Evolutionary conservation across 2,888 invertebrate species (phyloP).

Genomic region (Augiades crinisus): DNA sequence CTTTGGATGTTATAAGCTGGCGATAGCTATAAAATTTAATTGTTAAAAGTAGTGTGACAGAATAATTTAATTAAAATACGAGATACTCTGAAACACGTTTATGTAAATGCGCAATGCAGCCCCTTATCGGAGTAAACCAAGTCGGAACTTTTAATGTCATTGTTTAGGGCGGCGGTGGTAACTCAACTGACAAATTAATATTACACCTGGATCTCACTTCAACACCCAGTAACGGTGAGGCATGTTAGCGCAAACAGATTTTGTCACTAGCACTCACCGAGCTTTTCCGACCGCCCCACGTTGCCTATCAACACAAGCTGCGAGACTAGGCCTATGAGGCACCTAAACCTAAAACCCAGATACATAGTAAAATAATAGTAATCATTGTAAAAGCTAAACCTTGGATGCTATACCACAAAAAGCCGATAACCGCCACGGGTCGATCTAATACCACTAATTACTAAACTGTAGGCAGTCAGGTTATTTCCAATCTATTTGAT

Average conservation of each 20-base stretch:
- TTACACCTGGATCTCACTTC: too few relatives aligned
- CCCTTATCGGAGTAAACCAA: slow-evolving; percentile 38
- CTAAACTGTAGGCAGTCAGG: slow-evolving; percentile 35
- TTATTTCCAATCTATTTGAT: slow-evolving; percentile 42
- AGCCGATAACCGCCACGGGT: slow-evolving; percentile 3
- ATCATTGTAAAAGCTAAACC: too few relatives aligned
- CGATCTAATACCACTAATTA: slow-evolving; percentile 28
- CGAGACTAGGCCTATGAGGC: too few relatives aligned
- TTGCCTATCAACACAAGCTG: too few relatives aligned
- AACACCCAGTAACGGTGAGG: too few relatives aligned
- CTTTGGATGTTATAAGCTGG: slow-evolving; percentile 14
- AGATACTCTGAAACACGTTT: slow-evolving; percentile 37
- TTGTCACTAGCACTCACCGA: too few relatives aligned
- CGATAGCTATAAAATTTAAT: slow-evolving; percentile 20
- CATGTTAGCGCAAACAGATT: too few relatives aligned
- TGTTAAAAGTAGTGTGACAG: slow-evolving; percentile 19
- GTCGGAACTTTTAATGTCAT: neutral
- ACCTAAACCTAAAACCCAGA: too few relatives aligned
- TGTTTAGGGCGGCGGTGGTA: slow-evolving; percentile 2
- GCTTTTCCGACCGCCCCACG: too few relatives aligned
- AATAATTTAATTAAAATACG: slow-evolving; percentile 21
- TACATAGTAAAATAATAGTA: too few relatives aligned
- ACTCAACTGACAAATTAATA: too few relatives aligned
- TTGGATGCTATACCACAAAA: neutral
- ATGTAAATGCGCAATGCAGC: slow-evolving; percentile 33